Evolutionary conservation across 64 coral and sea anemone species (phyloP).

Genomic region (Montipora foliosa): DNA sequence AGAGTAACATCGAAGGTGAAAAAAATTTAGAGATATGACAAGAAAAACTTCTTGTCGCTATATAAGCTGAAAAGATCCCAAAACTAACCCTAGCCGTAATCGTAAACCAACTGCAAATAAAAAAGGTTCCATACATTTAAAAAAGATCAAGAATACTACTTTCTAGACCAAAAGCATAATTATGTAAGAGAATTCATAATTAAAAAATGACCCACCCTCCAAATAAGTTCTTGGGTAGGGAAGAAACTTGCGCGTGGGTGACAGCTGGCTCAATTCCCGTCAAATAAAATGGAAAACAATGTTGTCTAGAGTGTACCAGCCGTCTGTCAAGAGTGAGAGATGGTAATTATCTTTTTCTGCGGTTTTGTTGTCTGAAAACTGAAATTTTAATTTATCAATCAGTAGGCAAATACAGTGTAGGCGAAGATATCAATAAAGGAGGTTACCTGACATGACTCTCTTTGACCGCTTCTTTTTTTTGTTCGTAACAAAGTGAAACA

Average conservation of each 20-base stretch:
- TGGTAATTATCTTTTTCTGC: background rate
- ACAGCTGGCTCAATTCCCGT: slow-evolving; percentile 6
- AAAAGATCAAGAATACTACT: too few species aligned
- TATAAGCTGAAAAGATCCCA: too few species aligned
- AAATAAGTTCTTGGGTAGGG: too few species aligned
- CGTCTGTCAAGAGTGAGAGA: background rate
- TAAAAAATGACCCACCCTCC: too few species aligned
- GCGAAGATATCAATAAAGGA: background rate
- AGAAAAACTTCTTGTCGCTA: too few species aligned
- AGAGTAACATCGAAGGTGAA: too few species aligned
- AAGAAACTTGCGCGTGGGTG: background rate
- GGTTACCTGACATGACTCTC: background rate
- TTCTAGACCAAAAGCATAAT: too few species aligned
- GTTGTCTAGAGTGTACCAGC: background rate
- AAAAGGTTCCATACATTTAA: too few species aligned
- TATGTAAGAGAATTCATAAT: too few species aligned
- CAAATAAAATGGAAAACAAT: slow-evolving; percentile 9
- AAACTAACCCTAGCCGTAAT: too few species aligned
- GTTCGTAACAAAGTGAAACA: background rate
- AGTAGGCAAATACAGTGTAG: background rate
- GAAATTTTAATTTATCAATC: background rate
- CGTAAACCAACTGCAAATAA: too few species aligned
- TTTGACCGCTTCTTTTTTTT: background rate
- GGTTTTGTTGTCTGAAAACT: slow-evolving; percentile 5
- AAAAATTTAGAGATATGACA: too few species aligned